These are phyloP conservation scores for Myotis daubentonii DNA, from an alignment of 2,797 vertebrate species.

Conservation along the genomic window DNA sequence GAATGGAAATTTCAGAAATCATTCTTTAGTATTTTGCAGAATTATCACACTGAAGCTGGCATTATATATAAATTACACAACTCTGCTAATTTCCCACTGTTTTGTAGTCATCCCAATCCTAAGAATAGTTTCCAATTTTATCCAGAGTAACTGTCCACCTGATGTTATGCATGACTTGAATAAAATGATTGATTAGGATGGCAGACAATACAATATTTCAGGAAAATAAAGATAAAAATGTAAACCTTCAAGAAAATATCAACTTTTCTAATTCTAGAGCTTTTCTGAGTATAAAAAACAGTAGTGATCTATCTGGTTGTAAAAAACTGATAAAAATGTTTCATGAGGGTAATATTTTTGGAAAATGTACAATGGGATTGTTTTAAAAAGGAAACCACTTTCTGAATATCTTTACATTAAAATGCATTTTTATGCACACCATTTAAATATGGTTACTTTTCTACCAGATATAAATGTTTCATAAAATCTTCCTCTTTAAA, in stretches of 20 bases:
- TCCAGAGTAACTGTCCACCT: not conserved
- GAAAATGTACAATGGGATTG: not conserved
- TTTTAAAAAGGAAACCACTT: not conserved
- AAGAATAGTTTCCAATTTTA: not conserved
- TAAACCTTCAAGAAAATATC: not conserved
- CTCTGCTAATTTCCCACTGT: not conserved
- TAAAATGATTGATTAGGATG: not conserved
- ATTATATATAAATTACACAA: not conserved
- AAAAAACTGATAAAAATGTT: not conserved
- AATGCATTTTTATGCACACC: not conserved
- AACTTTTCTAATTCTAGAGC: not conserved
- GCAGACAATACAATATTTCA: not conserved
- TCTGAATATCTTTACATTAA: conserved; percentile 8
- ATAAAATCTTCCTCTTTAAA: conserved; percentile 5
- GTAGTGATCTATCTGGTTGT: not conserved
- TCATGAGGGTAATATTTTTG: not conserved
- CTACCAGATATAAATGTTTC: conserved; percentile 7
- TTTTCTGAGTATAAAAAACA: not conserved
- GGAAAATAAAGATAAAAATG: conserved; percentile 2
- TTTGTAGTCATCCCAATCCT: not conserved
- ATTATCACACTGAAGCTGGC: not conserved
- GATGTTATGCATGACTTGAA: not conserved
- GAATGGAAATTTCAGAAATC: not conserved
- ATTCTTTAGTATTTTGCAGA: not conserved
- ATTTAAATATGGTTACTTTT: not conserved